Percentiles rank a stretch among this genome's conserved stretches.
Conservation (phyloP, 2,797 vertebrate genomes). For the Oreochromis mossambicus region DNA sequence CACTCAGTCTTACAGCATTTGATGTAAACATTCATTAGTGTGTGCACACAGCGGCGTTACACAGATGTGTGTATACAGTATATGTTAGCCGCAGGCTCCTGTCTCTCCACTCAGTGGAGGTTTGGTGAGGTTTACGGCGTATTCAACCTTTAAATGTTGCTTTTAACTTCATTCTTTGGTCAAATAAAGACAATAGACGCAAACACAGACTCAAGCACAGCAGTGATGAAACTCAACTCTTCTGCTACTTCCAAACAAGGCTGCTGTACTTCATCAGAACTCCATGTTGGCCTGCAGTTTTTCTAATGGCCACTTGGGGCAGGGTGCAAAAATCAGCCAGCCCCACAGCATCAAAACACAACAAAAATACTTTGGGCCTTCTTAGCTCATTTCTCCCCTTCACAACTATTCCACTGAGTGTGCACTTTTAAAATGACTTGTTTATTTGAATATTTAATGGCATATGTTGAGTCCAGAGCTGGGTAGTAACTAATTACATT, state of each 20-base stretch:
- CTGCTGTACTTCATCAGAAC: neutral
- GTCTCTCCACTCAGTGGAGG: neutral
- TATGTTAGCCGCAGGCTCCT: neutral
- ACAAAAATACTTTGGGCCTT: no score
- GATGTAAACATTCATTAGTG: constrained; percentile 62
- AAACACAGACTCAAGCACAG: neutral
- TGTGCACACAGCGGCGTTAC: neutral
- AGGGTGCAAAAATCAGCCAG: neutral
- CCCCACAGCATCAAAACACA: no score
- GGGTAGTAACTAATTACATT: no score
- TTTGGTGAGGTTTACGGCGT: neutral
- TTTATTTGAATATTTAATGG: no score
- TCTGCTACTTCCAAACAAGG: neutral
- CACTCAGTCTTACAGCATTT: constrained; percentile 40
- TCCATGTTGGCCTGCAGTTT: neutral
- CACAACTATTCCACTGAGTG: no score
- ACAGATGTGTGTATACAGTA: neutral
- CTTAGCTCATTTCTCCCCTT: no score
- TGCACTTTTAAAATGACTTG: no score
- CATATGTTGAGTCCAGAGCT: no score
- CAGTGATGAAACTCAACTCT: neutral
- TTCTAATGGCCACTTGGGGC: neutral
- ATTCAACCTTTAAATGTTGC: neutral
- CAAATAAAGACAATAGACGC: neutral
- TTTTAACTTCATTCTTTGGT: neutral